Base-by-base conservation (phyloP, 1,140 invertebrate genomes). In the Trichonephila clavata region DNA sequence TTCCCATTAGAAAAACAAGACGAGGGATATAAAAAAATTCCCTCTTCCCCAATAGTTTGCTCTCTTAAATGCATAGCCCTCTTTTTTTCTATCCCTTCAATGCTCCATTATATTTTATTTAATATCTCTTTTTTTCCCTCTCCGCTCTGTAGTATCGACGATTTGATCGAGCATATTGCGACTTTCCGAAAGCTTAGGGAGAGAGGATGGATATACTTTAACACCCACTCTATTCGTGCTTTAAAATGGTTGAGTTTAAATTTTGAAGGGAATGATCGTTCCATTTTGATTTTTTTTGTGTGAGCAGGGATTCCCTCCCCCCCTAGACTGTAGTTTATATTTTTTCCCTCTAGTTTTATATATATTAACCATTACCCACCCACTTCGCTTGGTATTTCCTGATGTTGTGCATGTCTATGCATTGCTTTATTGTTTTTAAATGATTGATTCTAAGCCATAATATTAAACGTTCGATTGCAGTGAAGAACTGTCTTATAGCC, bases 21-120 rank as follows among this genome's bases (percentile, higher is more conserved):
- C 68, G 68, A 24, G 14, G 5, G 16, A 20, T 61, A 71, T 10
- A 24, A 43, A 83, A 83, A 83, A 83, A 50, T 24, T 21, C n/a
- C 39, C 20, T 89, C 43, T n/a, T 60, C 16, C 24, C 80, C 57
- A 80, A 80, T 90, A 90, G 88, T 90, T 90, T 90, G 39, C 32
- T 92, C 90, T 92, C 90, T 65, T 92, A 92, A 92, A 92, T 92
- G 90, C 90, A 92, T 92, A 50, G 90, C 71, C 24, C 63, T 65
- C 84, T 90, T 50, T 50, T 50, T 50, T 90, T 83, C 21, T 24
- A 92, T 60, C 21, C 32, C 50, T 16, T 20, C 68, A 13, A 90
- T 90, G 21, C 60, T 92, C 81, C 77, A 92, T 90, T 90, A 90
- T 92, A 63, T 92, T 92, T 91, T 91, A 65, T 92, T 92, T 92